A percentile compares a stretch with the other conserved stretches of the same genome.
Evolutionary conservation across 1,140 invertebrate genomes (phyloP).

Genomic region (Rhagoletis pomonella): DNA sequence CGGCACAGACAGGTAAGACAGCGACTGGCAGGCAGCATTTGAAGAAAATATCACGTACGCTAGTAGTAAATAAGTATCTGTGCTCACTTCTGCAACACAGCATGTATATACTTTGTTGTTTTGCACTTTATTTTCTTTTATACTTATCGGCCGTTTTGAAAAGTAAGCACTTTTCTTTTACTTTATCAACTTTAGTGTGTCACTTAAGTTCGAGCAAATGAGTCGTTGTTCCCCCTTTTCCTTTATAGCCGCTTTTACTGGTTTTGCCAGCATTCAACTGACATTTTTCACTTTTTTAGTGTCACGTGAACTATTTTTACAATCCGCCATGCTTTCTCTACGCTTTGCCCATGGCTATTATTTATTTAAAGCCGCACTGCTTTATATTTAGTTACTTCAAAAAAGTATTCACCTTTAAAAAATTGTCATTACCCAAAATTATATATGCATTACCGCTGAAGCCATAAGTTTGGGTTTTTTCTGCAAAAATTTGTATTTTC

Average conservation of each 20-base stretch:
- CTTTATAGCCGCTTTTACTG: conserved; percentile 9
- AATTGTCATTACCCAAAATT: background rate
- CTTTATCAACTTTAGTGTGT: conserved; percentile 16
- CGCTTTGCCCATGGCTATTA: background rate
- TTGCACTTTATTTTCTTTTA: background rate
- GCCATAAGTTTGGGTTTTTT: background rate
- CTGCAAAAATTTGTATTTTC: background rate
- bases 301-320: background rate
- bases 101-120: background rate
- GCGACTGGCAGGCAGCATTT: background rate
- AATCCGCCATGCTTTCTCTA: background rate
- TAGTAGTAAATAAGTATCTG: background rate
- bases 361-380: background rate
- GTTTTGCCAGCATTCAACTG: conserved; percentile 1
- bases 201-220: background rate
- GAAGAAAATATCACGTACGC: background rate
- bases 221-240: background rate
- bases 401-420: background rate
- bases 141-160: background rate
- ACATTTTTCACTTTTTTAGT: background rate
- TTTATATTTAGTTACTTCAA: background rate
- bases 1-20: background rate
- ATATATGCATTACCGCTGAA: background rate
- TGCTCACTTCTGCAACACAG: background rate
- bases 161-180: background rate